These are phyloP conservation scores for Drosophila longiperda DNA, from an alignment of 2,888 invertebrate species.

Conservation along the genomic window DNA sequence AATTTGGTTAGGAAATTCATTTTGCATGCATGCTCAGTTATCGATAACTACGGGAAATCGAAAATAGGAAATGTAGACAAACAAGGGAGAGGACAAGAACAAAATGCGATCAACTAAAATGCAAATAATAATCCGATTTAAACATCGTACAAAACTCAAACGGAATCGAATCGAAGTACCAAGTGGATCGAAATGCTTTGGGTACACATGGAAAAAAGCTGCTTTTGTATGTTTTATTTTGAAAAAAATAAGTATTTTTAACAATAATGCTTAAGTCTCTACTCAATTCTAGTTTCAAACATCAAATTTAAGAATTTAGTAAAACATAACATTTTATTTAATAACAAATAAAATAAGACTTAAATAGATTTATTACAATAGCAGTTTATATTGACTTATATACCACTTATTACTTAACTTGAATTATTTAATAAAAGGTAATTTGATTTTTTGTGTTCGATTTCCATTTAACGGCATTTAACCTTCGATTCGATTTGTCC, in stretches of 20 bases:
- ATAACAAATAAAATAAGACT: background rate
- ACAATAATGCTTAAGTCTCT: background rate
- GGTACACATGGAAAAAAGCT: background rate
- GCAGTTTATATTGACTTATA: conserved; percentile 8
- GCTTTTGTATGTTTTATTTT: background rate
- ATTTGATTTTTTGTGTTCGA: background rate
- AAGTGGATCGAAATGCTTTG: background rate
- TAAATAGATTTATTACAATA: conserved; percentile 19
- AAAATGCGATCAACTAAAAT: conserved; percentile 55
- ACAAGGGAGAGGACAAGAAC: conserved; percentile 40
- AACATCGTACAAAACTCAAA: conserved; percentile 13
- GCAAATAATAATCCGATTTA: conserved; percentile 21
- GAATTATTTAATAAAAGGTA: background rate
- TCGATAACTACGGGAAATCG: conserved; percentile 38
- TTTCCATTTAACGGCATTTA: background rate
- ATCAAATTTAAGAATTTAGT: conserved; percentile 2
- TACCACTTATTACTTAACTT: background rate
- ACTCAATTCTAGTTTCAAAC: background rate
- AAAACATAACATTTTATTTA: conserved; percentile 24
- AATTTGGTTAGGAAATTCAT: background rate
- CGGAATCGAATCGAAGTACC: conserved; percentile 27
- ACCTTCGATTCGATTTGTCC: conserved; percentile 20
- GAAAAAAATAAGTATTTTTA: background rate
- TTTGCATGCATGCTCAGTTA: conserved; percentile 40
- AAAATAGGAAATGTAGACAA: conserved; percentile 12